Percentiles rank a stretch among this genome's conserved stretches.
Evolutionary conservation across 2,888 invertebrate genomes (phyloP).

Genomic region (Acrobasis suavella): DNA sequence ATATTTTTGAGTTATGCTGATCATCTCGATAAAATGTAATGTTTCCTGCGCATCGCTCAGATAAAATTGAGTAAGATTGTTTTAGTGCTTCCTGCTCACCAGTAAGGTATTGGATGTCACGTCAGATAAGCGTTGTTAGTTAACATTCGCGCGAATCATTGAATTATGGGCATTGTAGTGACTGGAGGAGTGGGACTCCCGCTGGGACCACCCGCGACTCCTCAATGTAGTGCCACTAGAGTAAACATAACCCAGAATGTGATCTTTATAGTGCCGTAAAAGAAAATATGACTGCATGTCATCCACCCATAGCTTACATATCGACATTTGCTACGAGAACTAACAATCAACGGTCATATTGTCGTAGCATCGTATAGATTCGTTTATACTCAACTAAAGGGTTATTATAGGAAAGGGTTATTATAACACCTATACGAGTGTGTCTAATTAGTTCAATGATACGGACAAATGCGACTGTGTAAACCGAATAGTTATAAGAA

Average conservation of each 20-base stretch:
- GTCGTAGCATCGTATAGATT: no score
- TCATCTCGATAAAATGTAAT: conserved; percentile 30
- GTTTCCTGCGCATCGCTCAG: conserved; percentile 44
- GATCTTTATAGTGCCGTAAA: neutral
- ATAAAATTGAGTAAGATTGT: conserved; percentile 53
- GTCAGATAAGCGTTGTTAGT: conserved; percentile 63
- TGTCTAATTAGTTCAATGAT: no score
- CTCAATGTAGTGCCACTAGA: conserved; percentile 37
- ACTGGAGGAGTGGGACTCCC: conserved; percentile 55
- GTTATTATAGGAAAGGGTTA: no score
- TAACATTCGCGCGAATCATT: conserved; percentile 74
- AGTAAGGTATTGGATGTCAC: conserved; percentile 63
- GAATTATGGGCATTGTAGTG: conserved; percentile 73
- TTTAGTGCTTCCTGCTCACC: conserved; percentile 64
- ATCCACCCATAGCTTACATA: neutral
- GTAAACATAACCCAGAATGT: conserved; percentile 25
- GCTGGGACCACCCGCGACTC: conserved; percentile 76
- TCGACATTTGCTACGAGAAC: no score
- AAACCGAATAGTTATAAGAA: no score
- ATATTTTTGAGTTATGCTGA: conserved; percentile 23
- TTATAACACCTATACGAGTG: no score
- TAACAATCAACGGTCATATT: no score
- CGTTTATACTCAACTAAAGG: no score
- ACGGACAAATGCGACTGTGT: no score
- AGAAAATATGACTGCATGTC: neutral